A percentile compares a stretch with the other conserved stretches of the same genome.
Evolutionary conservation across 2,113 vertebrate species (phyloP).

Genomic region (Caloenas nicobarica): DNA sequence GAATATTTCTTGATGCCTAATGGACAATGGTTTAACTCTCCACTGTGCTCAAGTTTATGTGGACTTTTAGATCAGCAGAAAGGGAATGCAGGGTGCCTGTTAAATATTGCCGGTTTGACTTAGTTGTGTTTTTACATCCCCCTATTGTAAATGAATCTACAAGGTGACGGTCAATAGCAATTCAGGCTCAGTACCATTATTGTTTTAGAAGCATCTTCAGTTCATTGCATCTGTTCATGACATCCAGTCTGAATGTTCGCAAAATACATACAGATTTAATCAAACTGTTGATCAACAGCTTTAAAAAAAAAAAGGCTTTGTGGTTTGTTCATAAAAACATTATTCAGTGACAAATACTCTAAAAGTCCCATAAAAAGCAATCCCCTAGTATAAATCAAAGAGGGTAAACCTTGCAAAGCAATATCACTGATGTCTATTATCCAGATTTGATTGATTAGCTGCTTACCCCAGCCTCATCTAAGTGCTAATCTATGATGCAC

Average conservation of each 20-base stretch:
- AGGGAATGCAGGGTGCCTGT: not conserved
- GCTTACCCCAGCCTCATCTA: slow-evolving; percentile 41
- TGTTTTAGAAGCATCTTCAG: not conserved
- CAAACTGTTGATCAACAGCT: slow-evolving; percentile 6
- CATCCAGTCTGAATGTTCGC: slow-evolving; percentile 5
- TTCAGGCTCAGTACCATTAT: not conserved
- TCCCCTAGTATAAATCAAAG: slow-evolving; percentile 58
- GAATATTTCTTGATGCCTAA: not conserved
- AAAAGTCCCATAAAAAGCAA: slow-evolving; percentile 58
- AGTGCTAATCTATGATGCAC: not conserved
- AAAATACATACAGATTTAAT: slow-evolving; percentile 41
- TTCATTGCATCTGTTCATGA: not conserved
- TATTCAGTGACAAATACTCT: slow-evolving; percentile 66
- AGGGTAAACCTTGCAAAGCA: slow-evolving; percentile 60
- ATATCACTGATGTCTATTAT: slow-evolving; percentile 58
- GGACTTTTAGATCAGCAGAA: not conserved
- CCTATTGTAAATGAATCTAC: not conserved
- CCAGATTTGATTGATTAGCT: slow-evolving; percentile 44
- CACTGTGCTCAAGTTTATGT: not conserved
- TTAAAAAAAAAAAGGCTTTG: not conserved
- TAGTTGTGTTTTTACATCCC: not conserved
- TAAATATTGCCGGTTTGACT: not conserved
- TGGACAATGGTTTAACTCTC: not conserved
- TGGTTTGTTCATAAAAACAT: slow-evolving; percentile 55
- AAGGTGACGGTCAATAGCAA: not conserved